phyloP scores from a whole-genome alignment of 2,797 vertebrate genomes.

The Phrynocephalus vlangalii region DNA sequence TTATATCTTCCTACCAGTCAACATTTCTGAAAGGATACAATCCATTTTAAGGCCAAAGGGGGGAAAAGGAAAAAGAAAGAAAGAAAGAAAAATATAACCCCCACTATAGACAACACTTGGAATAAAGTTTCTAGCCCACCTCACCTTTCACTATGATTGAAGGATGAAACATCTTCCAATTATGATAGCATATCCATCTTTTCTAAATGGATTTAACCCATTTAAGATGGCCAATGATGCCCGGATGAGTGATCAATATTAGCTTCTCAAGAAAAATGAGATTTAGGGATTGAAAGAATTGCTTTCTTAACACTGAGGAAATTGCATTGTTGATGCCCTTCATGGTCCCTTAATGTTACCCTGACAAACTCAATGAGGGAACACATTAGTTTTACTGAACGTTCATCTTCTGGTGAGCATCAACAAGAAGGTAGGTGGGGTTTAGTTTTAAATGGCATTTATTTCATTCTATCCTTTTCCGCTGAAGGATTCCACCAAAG shows the following conservation, averaged over 20 bases:
- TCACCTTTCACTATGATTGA: background rate
- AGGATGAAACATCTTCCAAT: background rate
- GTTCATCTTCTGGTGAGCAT: background rate
- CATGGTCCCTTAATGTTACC: conserved; percentile 13
- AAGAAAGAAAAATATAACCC: background rate
- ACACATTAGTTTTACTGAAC: conserved; percentile 37
- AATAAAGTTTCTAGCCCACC: background rate
- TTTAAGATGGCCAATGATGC: conserved; percentile 28
- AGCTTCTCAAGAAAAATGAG: conserved; percentile 34
- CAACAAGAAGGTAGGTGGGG: background rate
- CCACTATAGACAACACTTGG: background rate
- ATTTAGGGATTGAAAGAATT: conserved; percentile 12
- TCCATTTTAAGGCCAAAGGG: background rate
- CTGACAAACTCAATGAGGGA: conserved; percentile 32
- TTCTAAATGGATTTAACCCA: background rate
- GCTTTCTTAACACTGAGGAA: conserved; percentile 41
- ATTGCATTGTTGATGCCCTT: conserved; percentile 41
- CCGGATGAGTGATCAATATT: conserved; percentile 6
- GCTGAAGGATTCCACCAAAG: background rate
- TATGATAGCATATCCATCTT: conserved; percentile 12
- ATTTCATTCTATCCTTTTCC: background rate
- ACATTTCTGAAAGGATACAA: background rate
- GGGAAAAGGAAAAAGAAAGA: too few species aligned
- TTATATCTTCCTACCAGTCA: background rate
- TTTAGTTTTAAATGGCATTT: conserved; percentile 1